Percentiles rank a stretch among this genome's conserved stretches.
Evolutionary conservation across 2,113 vertebrate species (phyloP).

Genomic region (Irena cyanogastra): DNA sequence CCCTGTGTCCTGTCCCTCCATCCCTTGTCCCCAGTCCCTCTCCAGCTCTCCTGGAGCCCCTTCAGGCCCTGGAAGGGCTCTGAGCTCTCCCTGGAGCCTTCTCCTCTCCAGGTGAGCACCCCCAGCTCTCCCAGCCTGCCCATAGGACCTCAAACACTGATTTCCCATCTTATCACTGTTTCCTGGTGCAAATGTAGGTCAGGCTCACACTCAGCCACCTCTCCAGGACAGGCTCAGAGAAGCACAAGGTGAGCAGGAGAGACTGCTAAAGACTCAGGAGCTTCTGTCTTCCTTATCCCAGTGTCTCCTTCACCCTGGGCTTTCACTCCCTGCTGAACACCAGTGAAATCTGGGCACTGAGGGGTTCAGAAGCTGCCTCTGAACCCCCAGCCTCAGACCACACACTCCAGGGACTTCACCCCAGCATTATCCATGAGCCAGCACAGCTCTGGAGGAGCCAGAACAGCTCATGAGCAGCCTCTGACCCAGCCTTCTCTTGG

Average conservation of each 20-base stretch:
- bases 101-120: background rate
- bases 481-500: background rate
- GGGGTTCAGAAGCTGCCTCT: background rate
- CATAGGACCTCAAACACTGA: background rate
- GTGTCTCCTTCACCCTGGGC: fast-evolving
- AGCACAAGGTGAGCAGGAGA: background rate
- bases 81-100: background rate
- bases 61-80: background rate
- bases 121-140: background rate
- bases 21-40: background rate
- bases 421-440: background rate
- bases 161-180: background rate
- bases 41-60: background rate
- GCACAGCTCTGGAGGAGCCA: background rate
- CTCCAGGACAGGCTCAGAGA: background rate
- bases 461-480: background rate
- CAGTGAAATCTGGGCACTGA: no score
- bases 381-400: background rate
- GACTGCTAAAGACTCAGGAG: background rate
- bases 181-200: background rate
- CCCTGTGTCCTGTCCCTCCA: background rate
- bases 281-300: background rate
- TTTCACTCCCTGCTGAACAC: background rate
- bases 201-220: background rate
- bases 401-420: no score